These are phyloP conservation scores for Urechis unicinctus DNA, from an alignment of 2,888 invertebrate species.

Conservation along the genomic window DNA sequence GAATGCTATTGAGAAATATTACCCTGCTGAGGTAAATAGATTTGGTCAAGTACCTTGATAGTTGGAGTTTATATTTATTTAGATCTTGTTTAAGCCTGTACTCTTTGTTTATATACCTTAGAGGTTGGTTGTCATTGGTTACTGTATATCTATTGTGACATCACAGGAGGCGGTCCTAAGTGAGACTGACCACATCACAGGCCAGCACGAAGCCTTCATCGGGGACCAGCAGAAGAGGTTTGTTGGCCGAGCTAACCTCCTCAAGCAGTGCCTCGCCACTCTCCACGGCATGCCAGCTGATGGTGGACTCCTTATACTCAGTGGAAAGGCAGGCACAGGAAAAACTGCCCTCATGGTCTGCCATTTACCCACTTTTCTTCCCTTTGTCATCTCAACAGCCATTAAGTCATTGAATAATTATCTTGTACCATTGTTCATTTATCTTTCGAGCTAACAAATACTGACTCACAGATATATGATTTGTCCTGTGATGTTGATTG, in stretches of 20 bases:
- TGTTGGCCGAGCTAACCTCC: constrained; percentile 33
- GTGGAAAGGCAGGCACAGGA: constrained; percentile 47
- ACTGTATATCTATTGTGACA: too few species aligned
- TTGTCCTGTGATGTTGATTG: not conserved
- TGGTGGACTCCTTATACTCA: constrained; percentile 32
- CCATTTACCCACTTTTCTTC: too few species aligned
- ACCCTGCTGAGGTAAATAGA: constrained; percentile 36
- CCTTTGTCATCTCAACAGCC: too few species aligned
- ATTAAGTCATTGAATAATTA: too few species aligned
- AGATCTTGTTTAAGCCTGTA: too few species aligned
- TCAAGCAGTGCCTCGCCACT: constrained; percentile 29
- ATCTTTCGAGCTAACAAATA: too few species aligned
- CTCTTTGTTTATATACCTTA: too few species aligned
- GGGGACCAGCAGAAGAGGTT: constrained; percentile 27
- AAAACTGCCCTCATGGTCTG: constrained; percentile 48
- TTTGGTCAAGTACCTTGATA: too few species aligned
- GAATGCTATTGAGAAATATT: constrained; percentile 41
- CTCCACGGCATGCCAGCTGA: constrained; percentile 20
- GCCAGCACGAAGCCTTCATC: constrained; percentile 37
- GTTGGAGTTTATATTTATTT: too few species aligned
- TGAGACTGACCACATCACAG: constrained; percentile 29
- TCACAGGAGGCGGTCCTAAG: constrained; percentile 33
- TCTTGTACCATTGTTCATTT: too few species aligned
- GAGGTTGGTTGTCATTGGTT: too few species aligned
- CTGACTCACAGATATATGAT: not conserved